Evolutionary conservation across 2,888 invertebrate genomes (phyloP).

Genomic region (Rhimphoctona megacephalus): DNA sequence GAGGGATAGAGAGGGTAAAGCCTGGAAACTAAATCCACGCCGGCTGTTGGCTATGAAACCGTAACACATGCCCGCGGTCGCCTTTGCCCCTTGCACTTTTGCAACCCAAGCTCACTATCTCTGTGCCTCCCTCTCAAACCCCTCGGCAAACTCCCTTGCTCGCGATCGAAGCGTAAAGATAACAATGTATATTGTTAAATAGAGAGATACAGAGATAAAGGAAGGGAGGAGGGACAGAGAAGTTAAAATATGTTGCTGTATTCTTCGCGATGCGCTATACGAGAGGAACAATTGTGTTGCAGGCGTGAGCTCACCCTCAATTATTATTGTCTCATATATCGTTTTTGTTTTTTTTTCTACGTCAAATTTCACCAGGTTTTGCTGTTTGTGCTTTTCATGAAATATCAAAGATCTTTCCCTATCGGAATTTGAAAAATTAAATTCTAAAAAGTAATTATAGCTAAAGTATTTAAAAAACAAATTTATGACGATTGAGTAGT

Average conservation of each 20-base stretch:
- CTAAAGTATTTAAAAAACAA: background rate
- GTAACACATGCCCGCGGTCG: conserved; percentile 74
- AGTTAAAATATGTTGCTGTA: conserved; percentile 1
- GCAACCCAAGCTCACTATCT: conserved; percentile 24
- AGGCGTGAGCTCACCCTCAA: conserved; percentile 20
- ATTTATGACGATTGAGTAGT: background rate
- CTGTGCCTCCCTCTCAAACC: conserved; percentile 13
- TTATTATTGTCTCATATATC: conserved; percentile 40
- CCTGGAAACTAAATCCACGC: conserved; percentile 74
- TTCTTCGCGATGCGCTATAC: conserved; percentile 10
- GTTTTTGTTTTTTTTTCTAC: conserved; percentile 4
- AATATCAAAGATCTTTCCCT: background rate
- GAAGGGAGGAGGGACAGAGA: background rate
- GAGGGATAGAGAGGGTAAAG: background rate
- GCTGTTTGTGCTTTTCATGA: background rate
- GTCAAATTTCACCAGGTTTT: background rate
- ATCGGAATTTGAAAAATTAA: background rate
- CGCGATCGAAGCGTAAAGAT: conserved; percentile 66
- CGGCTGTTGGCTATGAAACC: conserved; percentile 74
- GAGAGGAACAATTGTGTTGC: conserved; percentile 26
- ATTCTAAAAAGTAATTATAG: background rate
- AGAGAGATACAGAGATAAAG: background rate
- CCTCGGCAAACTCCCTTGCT: conserved; percentile 17
- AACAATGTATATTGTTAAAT: conserved; percentile 49
- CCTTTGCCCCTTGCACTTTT: conserved; percentile 33